Percentiles rank a stretch among this genome's conserved stretches.
Conservation (phyloP, 2,888 invertebrate genomes). For the Pyrochroa serraticornis region DNA sequence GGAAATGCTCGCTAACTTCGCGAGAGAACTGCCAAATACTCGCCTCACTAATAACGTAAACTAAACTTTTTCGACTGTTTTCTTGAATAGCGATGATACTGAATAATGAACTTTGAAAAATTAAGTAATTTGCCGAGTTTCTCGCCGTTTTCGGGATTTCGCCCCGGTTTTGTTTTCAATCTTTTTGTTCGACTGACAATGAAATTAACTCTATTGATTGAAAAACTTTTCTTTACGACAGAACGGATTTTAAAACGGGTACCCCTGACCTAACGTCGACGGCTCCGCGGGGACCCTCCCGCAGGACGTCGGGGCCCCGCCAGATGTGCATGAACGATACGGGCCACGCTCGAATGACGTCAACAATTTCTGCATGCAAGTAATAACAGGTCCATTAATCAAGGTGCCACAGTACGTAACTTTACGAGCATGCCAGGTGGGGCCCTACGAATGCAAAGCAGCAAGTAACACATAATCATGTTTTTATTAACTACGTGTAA, state of each 20-base stretch:
- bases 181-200: conserved; percentile 45
- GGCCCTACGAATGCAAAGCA: no score
- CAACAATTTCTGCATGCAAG: conserved; percentile 9
- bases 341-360: background rate
- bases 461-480: no score
- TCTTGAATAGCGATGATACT: conserved; percentile 34
- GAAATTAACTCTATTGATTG: conserved; percentile 50
- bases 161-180: conserved; percentile 39
- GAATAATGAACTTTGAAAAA: conserved; percentile 46
- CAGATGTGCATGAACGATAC: no score
- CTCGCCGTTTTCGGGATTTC: conserved; percentile 37
- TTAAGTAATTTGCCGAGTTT: conserved; percentile 45
- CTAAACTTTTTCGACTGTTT: conserved; percentile 35
- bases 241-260: background rate
- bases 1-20: conserved; percentile 39
- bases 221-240: conserved; percentile 41
- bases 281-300: background rate
- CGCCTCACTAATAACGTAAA: conserved; percentile 25
- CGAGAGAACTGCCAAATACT: conserved; percentile 38
- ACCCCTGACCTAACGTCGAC: background rate
- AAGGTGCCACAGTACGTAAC: conserved; percentile 6
- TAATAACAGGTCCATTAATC: conserved; percentile 3
- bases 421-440: background rate
- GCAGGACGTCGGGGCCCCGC: no score
- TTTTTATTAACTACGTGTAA: no score